phyloP scores from a whole-genome alignment of 2,797 vertebrate species.

The Gambusia yucatana region DNA sequence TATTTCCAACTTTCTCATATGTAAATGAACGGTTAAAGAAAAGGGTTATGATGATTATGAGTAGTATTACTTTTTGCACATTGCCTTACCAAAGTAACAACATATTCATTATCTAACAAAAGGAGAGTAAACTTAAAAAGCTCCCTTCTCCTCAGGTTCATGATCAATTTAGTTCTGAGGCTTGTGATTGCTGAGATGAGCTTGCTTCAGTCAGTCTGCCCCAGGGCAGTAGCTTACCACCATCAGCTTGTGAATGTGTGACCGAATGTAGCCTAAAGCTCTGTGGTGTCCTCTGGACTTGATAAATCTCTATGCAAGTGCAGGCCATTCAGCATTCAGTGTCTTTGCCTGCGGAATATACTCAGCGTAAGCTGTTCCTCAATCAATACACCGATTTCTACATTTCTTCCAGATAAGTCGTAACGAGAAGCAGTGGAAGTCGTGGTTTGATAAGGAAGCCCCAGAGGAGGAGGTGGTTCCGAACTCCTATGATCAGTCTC shows the following conservation, averaged over 20 bases:
- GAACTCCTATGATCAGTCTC: conserved; percentile 86
- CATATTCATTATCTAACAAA: not conserved
- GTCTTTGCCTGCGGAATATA: not conserved
- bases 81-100: not conserved
- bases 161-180: not conserved
- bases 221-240: no score
- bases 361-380: conserved; percentile 3
- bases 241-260: not conserved
- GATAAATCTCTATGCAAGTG: not conserved
- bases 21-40: not conserved
- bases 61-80: not conserved
- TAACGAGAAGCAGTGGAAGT: conserved; percentile 94
- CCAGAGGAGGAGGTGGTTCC: conserved; percentile 92
- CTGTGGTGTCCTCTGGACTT: not conserved
- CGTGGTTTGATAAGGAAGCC: conserved; percentile 94
- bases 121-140: not conserved
- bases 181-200: not conserved
- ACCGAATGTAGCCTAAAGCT: not conserved
- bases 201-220: no score
- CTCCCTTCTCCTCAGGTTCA: not conserved
- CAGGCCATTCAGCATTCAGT: not conserved
- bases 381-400: conserved; percentile 1
- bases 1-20: not conserved
- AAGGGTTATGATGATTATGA: not conserved
- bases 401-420: conserved; percentile 83